These are phyloP conservation scores for Pollenia labialis DNA, from an alignment of 2,888 invertebrate genomes.

Conservation along the genomic window DNA sequence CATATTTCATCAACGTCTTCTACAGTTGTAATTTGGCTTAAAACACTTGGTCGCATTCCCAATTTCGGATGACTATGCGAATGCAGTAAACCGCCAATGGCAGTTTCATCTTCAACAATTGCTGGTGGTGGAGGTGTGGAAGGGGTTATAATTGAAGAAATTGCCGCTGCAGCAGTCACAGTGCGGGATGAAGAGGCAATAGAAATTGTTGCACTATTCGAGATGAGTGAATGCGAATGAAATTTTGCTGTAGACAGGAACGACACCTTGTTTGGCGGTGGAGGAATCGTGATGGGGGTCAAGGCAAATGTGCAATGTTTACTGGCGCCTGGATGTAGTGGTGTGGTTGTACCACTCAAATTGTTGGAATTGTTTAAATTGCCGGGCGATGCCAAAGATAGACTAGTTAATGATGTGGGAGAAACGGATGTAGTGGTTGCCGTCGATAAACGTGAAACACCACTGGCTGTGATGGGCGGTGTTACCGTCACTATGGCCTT, in stretches of 20 bases:
- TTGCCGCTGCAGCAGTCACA: constrained; percentile 74
- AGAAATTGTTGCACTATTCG: constrained; percentile 27
- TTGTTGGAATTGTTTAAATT: constrained; percentile 69
- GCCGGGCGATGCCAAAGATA: constrained; percentile 77
- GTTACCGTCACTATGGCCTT: constrained; percentile 80
- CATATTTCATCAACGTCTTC: constrained; percentile 78
- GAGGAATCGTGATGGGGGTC: constrained; percentile 79
- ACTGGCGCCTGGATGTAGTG: constrained; percentile 72
- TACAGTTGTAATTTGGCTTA: constrained; percentile 80
- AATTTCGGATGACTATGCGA: constrained; percentile 75
- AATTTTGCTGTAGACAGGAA: constrained; percentile 73
- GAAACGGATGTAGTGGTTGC: constrained; percentile 69
- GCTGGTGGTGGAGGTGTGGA: constrained; percentile 30
- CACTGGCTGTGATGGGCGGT: constrained; percentile 70
- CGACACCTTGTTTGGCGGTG: constrained; percentile 74
- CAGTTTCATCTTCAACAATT: constrained; percentile 24
- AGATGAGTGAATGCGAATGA: constrained; percentile 68
- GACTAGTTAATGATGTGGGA: constrained; percentile 78
- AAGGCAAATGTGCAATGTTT: constrained; percentile 83
- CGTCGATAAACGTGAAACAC: constrained; percentile 53
- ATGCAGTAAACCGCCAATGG: constrained; percentile 47
- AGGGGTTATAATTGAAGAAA: constrained; percentile 76
- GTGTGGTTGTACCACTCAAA: constrained; percentile 77
- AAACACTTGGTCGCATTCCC: constrained; percentile 78
- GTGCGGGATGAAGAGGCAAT: constrained; percentile 46